phyloP scores from a whole-genome alignment of 2,113 vertebrate genomes.

The Triplophysa rosa region DNA sequence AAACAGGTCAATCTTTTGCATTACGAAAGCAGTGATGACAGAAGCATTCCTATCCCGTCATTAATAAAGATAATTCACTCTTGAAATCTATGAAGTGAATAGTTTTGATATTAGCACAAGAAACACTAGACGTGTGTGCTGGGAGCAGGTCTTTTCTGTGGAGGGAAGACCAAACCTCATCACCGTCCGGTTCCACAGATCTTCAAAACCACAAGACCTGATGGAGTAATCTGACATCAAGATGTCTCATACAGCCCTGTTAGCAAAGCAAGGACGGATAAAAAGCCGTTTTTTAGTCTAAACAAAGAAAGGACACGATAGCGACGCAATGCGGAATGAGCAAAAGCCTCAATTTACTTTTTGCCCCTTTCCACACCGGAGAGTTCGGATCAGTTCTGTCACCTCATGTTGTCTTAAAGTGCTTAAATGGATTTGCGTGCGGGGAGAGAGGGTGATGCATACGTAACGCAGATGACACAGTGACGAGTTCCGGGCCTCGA shows the following conservation, averaged over 20 bases:
- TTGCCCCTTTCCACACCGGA: not conserved
- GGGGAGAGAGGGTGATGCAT: slow-evolving; percentile 52
- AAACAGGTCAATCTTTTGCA: not conserved
- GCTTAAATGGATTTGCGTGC: slow-evolving; percentile 68
- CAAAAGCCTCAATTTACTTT: not conserved
- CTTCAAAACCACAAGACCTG: slow-evolving; percentile 1
- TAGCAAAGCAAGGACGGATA: slow-evolving; percentile 19
- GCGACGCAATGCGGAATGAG: not conserved
- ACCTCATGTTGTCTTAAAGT: slow-evolving; percentile 66
- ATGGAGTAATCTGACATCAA: slow-evolving; percentile 1
- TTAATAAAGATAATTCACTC: slow-evolving; percentile 8
- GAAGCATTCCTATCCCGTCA: slow-evolving; percentile 21
- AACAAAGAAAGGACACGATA: not conserved
- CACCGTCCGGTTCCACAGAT: not conserved
- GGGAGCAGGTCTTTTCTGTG: slow-evolving; percentile 4
- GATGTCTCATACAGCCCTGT: not conserved
- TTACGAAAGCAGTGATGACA: not conserved
- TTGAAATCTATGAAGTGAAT: slow-evolving; percentile 4
- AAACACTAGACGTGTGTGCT: slow-evolving; percentile 7
- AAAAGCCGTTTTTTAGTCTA: slow-evolving; percentile 11
- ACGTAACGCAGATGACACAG: slow-evolving; percentile 60
- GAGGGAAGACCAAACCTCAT: not conserved
- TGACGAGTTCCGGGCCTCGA: slow-evolving; percentile 52
- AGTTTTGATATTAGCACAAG: not conserved
- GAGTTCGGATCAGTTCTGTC: slow-evolving; percentile 1